Evolutionary conservation across 2,888 invertebrate species (phyloP).

Genomic region (Unio pictorum): DNA sequence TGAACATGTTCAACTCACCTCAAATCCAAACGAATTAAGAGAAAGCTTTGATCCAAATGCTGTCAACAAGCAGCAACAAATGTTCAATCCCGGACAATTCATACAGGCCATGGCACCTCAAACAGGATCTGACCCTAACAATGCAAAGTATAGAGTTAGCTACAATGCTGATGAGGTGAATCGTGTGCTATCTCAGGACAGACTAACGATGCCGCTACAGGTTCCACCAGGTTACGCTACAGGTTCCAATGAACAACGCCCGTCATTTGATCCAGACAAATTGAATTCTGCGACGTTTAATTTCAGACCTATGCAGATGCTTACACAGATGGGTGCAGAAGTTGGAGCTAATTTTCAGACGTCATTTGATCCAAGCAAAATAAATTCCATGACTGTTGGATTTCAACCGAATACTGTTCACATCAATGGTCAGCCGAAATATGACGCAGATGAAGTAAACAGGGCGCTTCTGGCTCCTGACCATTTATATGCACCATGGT

Average conservation of each 20-base stretch:
- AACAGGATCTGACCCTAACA: constrained; percentile 19
- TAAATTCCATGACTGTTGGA: too few species aligned
- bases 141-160: not conserved
- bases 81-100: constrained; percentile 12
- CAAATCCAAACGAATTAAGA: too few species aligned
- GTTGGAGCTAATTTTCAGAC: too few species aligned
- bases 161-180: constrained; percentile 21
- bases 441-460: too few species aligned
- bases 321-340: too few species aligned
- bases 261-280: constrained; percentile 30
- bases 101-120: constrained; percentile 17
- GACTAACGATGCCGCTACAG: not conserved
- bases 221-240: not conserved
- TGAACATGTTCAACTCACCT: too few species aligned
- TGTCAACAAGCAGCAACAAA: constrained; percentile 7
- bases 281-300: constrained; percentile 32
- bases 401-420: too few species aligned
- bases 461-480: too few species aligned
- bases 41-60: constrained; percentile 13
- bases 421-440: too few species aligned
- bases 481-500: too few species aligned
- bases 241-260: not conserved
- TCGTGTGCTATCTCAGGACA: constrained; percentile 7
- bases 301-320: constrained; percentile 4
- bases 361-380: too few species aligned